Evolutionary conservation across 53 echinoderm and acorn worm genomes (phyloP).

Genomic region (Holothuria leucospilota): DNA sequence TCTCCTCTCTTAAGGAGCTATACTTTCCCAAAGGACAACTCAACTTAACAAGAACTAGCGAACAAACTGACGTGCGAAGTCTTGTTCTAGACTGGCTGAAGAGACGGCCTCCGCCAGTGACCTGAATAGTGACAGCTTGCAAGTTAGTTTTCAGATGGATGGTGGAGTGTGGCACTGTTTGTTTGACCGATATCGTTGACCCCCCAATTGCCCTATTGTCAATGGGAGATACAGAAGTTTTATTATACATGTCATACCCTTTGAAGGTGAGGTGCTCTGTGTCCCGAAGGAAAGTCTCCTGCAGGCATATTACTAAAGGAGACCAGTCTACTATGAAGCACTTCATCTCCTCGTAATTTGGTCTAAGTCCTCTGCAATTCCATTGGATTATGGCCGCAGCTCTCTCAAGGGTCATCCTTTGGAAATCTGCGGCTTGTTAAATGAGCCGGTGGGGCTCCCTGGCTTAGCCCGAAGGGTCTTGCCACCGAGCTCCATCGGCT

Average conservation of each 20-base stretch:
- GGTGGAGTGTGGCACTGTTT: not conserved
- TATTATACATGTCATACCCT: not conserved
- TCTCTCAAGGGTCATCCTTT: not conserved
- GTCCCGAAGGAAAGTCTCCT: too few species aligned
- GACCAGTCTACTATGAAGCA: constrained; percentile 3
- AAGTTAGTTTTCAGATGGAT: not conserved
- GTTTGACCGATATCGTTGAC: not conserved
- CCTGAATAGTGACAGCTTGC: not conserved
- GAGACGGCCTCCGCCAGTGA: too few species aligned
- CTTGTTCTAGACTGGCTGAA: too few species aligned
- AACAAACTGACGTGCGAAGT: too few species aligned
- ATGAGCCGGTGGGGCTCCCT: not conserved
- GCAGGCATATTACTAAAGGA: not conserved
- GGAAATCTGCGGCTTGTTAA: not conserved
- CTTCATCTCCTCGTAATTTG: not conserved
- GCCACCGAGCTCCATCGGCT: not conserved
- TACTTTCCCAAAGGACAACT: too few species aligned
- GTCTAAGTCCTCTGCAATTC: not conserved
- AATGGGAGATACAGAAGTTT: too few species aligned
- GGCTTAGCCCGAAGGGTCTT: not conserved
- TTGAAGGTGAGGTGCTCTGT: not conserved
- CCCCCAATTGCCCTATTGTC: not conserved
- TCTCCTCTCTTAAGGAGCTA: too few species aligned
- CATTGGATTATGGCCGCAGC: too few species aligned
- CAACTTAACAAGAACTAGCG: too few species aligned